Percentiles rank a stretch among this genome's conserved stretches.
These are phyloP conservation scores for Euleptes europaea DNA, from an alignment of 2,113 vertebrate species.

Conservation along the genomic window DNA sequence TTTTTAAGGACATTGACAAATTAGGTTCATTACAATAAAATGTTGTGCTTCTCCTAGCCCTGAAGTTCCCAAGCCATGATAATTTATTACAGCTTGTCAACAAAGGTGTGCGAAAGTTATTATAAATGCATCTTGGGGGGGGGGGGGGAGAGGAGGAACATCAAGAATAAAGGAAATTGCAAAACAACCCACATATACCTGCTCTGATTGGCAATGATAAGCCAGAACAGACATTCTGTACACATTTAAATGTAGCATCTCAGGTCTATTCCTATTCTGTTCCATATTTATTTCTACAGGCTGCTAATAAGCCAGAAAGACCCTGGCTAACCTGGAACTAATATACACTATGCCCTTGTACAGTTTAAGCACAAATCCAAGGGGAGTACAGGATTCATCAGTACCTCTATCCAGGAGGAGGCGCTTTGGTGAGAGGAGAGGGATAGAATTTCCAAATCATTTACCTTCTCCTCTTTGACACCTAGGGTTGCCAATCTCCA, in stretches of 20 bases:
- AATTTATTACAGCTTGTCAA: background rate
- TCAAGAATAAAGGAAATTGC: background rate
- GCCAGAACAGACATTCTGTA: background rate
- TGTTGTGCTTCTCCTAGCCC: background rate
- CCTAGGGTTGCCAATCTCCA: background rate
- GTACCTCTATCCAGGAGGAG: too few relatives aligned
- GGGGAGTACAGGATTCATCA: background rate
- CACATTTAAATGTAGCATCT: background rate
- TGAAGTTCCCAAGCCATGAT: background rate
- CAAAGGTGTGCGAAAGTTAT: background rate
- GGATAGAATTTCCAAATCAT: too few relatives aligned
- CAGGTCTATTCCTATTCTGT: background rate
- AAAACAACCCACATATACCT: too few relatives aligned
- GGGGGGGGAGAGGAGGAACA: background rate
- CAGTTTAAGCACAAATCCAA: background rate
- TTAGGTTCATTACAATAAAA: constrained; percentile 1
- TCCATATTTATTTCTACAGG: background rate
- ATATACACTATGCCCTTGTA: background rate
- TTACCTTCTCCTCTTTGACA: too few relatives aligned
- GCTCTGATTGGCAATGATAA: too few relatives aligned
- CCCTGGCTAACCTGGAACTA: background rate
- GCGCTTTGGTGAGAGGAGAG: too few relatives aligned
- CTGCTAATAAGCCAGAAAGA: background rate
- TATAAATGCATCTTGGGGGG: background rate
- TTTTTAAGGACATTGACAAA: background rate